Conservation (phyloP, 2,113 vertebrate species). For the Cyphomyrus plagiostoma region DNA sequence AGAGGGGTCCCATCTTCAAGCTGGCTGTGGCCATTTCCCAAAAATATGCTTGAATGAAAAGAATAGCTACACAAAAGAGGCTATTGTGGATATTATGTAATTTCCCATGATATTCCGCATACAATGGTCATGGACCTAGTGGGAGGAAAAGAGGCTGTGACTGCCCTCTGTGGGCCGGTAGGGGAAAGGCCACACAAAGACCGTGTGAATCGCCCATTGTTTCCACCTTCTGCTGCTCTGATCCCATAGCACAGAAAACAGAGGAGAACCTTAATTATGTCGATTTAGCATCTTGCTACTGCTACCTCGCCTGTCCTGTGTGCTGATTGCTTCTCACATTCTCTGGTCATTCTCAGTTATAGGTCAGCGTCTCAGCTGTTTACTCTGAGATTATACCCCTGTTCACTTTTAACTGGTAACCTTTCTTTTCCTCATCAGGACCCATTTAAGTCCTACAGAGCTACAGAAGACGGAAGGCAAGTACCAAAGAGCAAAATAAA, state of each 20-base stretch:
- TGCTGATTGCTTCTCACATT: conserved; percentile 1
- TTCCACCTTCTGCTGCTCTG: neutral
- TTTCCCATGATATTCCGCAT: neutral
- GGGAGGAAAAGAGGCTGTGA: neutral
- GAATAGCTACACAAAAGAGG: neutral
- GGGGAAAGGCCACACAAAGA: neutral
- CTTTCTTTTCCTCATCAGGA: conserved; percentile 58
- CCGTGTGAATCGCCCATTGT: conserved; percentile 21
- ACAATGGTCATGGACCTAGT: neutral
- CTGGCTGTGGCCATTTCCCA: neutral
- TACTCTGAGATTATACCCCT: neutral
- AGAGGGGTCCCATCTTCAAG: neutral
- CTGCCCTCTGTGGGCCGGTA: neutral
- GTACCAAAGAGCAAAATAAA: conserved; percentile 33
- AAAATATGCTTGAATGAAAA: neutral
- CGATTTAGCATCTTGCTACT: conserved; percentile 3
- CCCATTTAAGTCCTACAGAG: conserved; percentile 64
- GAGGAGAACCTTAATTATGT: neutral
- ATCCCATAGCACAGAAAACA: neutral
- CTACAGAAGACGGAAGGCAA: conserved; percentile 68
- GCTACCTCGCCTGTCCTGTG: neutral
- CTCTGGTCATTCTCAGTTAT: conserved; percentile 42
- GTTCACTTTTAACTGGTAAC: neutral
- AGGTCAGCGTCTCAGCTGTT: neutral
- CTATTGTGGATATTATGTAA: neutral